phyloP scores from a whole-genome alignment of 2,113 vertebrate genomes.

The Oryzias javanicus region DNA sequence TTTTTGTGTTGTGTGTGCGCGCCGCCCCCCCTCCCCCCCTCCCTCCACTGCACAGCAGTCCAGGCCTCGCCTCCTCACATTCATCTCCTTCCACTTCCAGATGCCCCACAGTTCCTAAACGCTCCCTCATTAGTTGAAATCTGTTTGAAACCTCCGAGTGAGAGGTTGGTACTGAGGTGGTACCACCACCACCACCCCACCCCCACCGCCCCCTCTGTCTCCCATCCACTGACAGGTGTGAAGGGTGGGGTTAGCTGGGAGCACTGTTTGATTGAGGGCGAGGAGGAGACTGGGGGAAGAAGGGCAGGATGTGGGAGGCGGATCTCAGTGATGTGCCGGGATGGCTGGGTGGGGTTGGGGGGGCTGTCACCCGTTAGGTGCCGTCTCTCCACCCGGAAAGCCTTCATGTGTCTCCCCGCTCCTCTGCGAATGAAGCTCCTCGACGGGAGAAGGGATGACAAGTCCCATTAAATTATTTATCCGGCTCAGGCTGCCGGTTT shows the following conservation, averaged over 20 bases:
- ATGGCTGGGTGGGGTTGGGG: slow-evolving; percentile 28
- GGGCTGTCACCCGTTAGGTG: slow-evolving; percentile 60
- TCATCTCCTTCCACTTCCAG: slow-evolving; percentile 55
- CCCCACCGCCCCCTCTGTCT: slow-evolving; percentile 65
- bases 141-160: slow-evolving; percentile 86
- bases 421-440: slow-evolving; percentile 43
- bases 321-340: slow-evolving; percentile 43
- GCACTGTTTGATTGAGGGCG: slow-evolving; percentile 58
- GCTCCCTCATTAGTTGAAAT: slow-evolving; percentile 96
- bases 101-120: slow-evolving; percentile 87
- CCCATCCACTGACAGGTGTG: slow-evolving; percentile 72
- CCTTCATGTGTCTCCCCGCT: slow-evolving; percentile 70
- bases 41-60: slow-evolving; percentile 1
- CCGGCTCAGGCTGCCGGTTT: slow-evolving; percentile 45
- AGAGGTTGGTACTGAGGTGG: slow-evolving; percentile 74
- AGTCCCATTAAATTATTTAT: slow-evolving; percentile 78
- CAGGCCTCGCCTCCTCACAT: background rate
- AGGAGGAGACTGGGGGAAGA: slow-evolving; percentile 33
- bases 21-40: too few relatives aligned
- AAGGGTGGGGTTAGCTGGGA: slow-evolving; percentile 36
- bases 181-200: slow-evolving; percentile 60
- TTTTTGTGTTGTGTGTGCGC: slow-evolving; percentile 7
- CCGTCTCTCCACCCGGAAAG: slow-evolving; percentile 54
- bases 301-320: slow-evolving; percentile 57
- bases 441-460: slow-evolving; percentile 67